Base-by-base conservation (phyloP, 2,888 invertebrate genomes). In the Apamea anceps region DNA sequence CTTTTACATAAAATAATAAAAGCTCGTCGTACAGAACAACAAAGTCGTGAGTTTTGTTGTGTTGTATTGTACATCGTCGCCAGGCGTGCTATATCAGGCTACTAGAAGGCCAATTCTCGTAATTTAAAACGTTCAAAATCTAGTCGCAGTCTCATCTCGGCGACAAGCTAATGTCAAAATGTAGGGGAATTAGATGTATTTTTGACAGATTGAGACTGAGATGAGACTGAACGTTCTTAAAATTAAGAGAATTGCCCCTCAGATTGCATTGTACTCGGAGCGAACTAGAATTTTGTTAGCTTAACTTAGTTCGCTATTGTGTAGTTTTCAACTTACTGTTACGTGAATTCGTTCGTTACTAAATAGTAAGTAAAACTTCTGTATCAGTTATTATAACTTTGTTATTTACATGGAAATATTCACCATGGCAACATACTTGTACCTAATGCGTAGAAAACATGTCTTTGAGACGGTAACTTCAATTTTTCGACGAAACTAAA, bases 261-360 rank as follows among this genome's bases (percentile, higher is more conserved):
- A 60, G 12, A 42, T 60, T 63, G 54, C 62, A 37, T 79, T 57
- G 42, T 65, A 77, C 37, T 76, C 54, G 7, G 51, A n/a, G 32
- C 57, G 18, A 76, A 83, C 65, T 68, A 71, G 15, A 63, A 57
- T 54, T 42, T 75, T 77, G 70, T 65, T 70, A 70, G 42, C 57
- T 42, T 32, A 77, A 70, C 32, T 71, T 66, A 18, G 12, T 65
- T 70, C 13, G n/a, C n/a, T n/a, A 32, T 60, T 66, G 37, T 83
- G 25, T 45, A 25, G 7, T 54, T 82, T 51, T 63, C 76, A 62
- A 28, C 21, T 70, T 21, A 21, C 48, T 25, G 65, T 72, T 66
- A 63, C 32, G 54, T 63, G 37, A 51, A 81, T 48, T 45, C 48
- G 1, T 82, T 51, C 7, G 18, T 63, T 32, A 48, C 15, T 57